Conservation (phyloP, 2,888 invertebrate species). For the Brachynemurus nebulosus region DNA sequence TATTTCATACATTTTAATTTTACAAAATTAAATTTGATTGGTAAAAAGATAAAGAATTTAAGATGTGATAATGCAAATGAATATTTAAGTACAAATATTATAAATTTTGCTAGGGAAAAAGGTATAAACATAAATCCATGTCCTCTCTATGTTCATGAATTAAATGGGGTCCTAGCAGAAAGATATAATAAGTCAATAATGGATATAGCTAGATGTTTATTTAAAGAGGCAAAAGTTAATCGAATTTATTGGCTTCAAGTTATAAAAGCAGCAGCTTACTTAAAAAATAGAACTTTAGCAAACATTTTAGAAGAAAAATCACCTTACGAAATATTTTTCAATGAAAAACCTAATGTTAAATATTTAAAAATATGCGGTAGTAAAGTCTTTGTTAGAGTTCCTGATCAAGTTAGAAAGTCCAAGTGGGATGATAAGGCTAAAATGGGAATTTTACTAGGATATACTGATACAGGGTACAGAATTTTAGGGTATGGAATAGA, state of each 20-base stretch:
- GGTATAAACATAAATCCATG: slow-evolving; percentile 13
- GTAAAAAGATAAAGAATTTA: slow-evolving; percentile 6
- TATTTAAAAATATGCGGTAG: slow-evolving; percentile 5
- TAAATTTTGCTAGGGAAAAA: slow-evolving; percentile 16
- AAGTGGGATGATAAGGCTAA: slow-evolving; percentile 14
- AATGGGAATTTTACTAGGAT: slow-evolving; percentile 10
- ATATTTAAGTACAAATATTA: slow-evolving; percentile 12
- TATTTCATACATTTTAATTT: too few relatives aligned
- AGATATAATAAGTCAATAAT: slow-evolving; percentile 18
- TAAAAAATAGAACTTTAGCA: slow-evolving; percentile 12
- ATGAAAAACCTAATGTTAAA: slow-evolving; percentile 17
- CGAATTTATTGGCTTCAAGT: slow-evolving; percentile 15
- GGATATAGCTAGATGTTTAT: too few relatives aligned
- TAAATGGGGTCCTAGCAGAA: slow-evolving; percentile 18
- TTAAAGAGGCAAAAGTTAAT: slow-evolving; percentile 16
- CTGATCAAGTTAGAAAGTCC: slow-evolving; percentile 11
- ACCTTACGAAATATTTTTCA: slow-evolving; percentile 18
- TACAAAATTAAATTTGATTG: slow-evolving; percentile 5
- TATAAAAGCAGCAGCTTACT: slow-evolving; percentile 13
- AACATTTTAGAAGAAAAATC: slow-evolving; percentile 12
- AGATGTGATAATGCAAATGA: slow-evolving; percentile 11
- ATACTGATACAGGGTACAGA: slow-evolving; percentile 9
- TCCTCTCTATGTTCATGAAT: slow-evolving; percentile 17
- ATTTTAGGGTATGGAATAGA: slow-evolving; percentile 15
- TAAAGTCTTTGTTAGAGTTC: slow-evolving; percentile 10